Conservation (phyloP, 1,140 invertebrate genomes). For the Drosophila malerkotliana region DNA sequence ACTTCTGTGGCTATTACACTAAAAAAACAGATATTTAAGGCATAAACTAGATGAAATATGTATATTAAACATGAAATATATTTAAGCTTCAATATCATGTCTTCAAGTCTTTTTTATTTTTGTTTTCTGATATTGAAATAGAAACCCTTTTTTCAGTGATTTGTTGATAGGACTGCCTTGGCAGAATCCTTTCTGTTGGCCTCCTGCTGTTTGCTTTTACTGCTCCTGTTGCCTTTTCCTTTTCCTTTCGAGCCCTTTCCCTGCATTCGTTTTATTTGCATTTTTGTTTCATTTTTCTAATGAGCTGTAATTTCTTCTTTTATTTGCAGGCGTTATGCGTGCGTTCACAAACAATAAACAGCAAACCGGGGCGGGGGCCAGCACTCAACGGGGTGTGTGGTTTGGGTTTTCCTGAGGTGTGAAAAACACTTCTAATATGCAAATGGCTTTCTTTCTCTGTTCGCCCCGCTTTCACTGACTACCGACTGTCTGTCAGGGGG, state of each 20-base stretch:
- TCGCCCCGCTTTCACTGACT: neutral
- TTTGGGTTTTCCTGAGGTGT: conserved; percentile 57
- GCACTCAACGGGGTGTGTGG: conserved; percentile 20
- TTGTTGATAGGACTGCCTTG: conserved; percentile 16
- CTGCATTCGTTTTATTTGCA: conserved; percentile 41
- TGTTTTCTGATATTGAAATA: neutral
- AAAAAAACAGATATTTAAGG: neutral
- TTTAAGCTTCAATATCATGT: neutral
- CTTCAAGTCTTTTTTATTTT: neutral
- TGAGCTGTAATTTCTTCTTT: conserved; percentile 81
- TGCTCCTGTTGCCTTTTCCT: conserved; percentile 38
- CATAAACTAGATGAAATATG: neutral
- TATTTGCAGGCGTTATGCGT: conserved; percentile 77
- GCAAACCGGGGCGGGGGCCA: conserved; percentile 4
- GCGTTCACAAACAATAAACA: conserved; percentile 74
- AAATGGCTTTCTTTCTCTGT: conserved; percentile 53
- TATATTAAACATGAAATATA: neutral
- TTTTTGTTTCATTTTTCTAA: conserved; percentile 79
- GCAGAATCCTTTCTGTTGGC: conserved; percentile 49
- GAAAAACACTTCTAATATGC: conserved; percentile 78
- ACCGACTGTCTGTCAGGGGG: conserved; percentile 12
- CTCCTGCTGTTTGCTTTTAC: conserved; percentile 58
- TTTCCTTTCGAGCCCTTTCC: conserved; percentile 38
- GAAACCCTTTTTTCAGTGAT: conserved; percentile 4
- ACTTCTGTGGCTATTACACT: conserved; percentile 33